Evolutionary conservation across 2,797 vertebrate genomes (phyloP).

Genomic region (Loris lydekkerianus): DNA sequence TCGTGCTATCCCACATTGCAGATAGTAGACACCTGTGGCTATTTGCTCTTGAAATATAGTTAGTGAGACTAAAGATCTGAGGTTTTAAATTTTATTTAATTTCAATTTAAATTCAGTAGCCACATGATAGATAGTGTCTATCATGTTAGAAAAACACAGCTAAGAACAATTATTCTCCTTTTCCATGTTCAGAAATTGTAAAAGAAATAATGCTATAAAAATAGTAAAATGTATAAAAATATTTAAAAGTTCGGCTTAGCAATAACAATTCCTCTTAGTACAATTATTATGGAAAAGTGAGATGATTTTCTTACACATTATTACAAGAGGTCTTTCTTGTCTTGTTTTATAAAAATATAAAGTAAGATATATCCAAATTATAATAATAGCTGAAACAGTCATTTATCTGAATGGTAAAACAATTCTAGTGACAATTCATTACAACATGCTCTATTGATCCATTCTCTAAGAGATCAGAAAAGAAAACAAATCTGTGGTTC

Average conservation of each 20-base stretch:
- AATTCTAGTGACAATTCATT: not conserved
- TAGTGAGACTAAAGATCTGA: not conserved
- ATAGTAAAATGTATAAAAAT: not conserved
- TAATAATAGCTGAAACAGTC: not conserved
- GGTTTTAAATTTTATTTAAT: not conserved
- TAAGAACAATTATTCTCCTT: not conserved
- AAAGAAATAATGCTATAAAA: not conserved
- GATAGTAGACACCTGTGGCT: not conserved
- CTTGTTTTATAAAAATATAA: not conserved
- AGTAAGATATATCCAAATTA: not conserved
- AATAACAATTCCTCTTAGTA: not conserved
- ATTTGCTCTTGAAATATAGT: not conserved
- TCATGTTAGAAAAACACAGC: not conserved
- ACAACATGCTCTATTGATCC: not conserved
- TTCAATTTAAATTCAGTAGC: not conserved
- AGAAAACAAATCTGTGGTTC: not conserved
- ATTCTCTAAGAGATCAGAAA: not conserved
- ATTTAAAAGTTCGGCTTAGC: not conserved
- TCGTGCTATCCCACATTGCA: not conserved
- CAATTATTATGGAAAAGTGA: constrained; percentile 7
- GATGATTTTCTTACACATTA: not conserved
- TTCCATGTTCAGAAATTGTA: not conserved
- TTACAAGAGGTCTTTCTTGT: not conserved
- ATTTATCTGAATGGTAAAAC: not conserved
- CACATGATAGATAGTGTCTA: not conserved